Base-by-base conservation (phyloP, 2,888 invertebrate species). In the Nomada fucata region DNA sequence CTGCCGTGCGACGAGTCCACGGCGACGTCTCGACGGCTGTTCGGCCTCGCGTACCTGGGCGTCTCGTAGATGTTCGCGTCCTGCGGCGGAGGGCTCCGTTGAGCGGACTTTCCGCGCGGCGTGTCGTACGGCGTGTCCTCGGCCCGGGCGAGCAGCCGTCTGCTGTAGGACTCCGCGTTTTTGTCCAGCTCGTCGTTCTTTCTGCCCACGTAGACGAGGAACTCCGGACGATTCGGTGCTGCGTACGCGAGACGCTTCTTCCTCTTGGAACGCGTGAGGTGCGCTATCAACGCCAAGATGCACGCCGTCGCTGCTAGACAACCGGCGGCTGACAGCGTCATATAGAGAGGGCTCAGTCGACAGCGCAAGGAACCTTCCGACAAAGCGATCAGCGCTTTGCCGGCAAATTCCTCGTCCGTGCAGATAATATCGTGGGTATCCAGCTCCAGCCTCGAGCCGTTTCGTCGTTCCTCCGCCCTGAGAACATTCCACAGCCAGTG, bases 401-500 rank as follows among this genome's bases (percentile, higher is more conserved):
- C 93, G 26, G 91, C 86, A 71, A 93, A 93, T 74, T 93, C 93
- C 79, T 93, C 91, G 85, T 94, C 93, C 64, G 89, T 87, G 87
- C 93, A 93, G 59, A 93, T 64, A 52, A 94, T 93, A 67, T 93
- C 93, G 72, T 86, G 79, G 61, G 89, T 91, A 83, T 93, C 94
- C 29, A 94, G 88, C 60, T 93, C 93, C 53, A 94, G 90, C 76
- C 93, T 91, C 11, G 94, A 92, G 74, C 90, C 91, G 89, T 93
- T 93, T 11, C 91, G 87, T 1, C 88, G 86, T 61, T 93, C 92
- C 82, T 94, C 94, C 47, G 94, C 92, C 26, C 94, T 93, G 57
- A 95, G 95, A 63, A 97, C 94, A 91, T 96, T 96, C 97, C 97
- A 97, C 60, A 98, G 94, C 98, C 98, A 98, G 82, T 97, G 95